A percentile compares a stretch with the other conserved stretches of the same genome.
Evolutionary conservation across 2,888 invertebrate genomes (phyloP).

Genomic region (Mactromeris polynyma): DNA sequence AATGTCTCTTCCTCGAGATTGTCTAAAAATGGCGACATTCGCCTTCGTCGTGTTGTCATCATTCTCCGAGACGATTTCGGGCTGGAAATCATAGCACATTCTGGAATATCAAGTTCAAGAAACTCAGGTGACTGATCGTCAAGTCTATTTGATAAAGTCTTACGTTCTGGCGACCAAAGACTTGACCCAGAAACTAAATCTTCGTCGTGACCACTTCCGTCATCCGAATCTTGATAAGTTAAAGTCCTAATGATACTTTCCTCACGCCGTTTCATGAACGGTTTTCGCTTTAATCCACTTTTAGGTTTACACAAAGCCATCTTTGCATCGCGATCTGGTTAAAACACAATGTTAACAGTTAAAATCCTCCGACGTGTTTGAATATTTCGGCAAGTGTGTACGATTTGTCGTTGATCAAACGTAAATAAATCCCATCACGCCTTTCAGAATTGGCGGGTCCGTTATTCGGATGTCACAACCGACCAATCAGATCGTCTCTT

Average conservation of each 20-base stretch:
- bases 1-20: conserved; percentile 73
- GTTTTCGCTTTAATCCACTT: conserved; percentile 72
- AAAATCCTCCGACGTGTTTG: conserved; percentile 51
- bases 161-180: conserved; percentile 71
- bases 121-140: conserved; percentile 74
- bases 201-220: conserved; percentile 74
- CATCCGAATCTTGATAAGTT: conserved; percentile 78
- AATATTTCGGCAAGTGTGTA: conserved; percentile 45
- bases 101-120: conserved; percentile 78
- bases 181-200: conserved; percentile 65
- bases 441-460: conserved; percentile 83
- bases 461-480: conserved; percentile 78
- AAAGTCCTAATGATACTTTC: conserved; percentile 73
- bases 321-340: conserved; percentile 38
- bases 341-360: conserved; percentile 40
- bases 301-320: conserved; percentile 74
- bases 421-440: conserved; percentile 65
- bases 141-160: conserved; percentile 47
- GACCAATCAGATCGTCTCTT: conserved; percentile 74
- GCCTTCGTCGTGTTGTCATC: conserved; percentile 65
- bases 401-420: conserved; percentile 45
- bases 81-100: conserved; percentile 73
- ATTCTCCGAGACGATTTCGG: conserved; percentile 72
- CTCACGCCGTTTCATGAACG: conserved; percentile 69
- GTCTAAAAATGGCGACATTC: conserved; percentile 72